A percentile compares a stretch with the other conserved stretches of the same genome.
Evolutionary conservation across 2,888 invertebrate species (phyloP).

Genomic region (Villa cingulata): DNA sequence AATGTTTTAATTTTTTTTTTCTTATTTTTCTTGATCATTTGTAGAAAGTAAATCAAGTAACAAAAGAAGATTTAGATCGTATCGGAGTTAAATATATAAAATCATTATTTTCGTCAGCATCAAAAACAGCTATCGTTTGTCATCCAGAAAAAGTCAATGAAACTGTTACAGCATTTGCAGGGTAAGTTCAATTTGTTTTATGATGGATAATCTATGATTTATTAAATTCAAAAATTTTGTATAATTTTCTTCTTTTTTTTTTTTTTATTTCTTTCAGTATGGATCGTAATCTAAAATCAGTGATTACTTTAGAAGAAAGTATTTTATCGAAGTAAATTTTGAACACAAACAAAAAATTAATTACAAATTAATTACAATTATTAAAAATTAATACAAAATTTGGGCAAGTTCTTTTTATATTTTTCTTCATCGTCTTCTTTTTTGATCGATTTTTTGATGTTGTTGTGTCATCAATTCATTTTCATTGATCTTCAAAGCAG

Average conservation of each 20-base stretch:
- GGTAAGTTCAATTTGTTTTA: too few species aligned
- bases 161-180: conserved; percentile 11
- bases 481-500: too few species aligned
- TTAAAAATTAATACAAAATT: too few species aligned
- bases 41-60: conserved; percentile 50
- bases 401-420: too few species aligned
- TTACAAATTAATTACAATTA: too few species aligned
- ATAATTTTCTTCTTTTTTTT: not conserved
- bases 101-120: conserved; percentile 47
- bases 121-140: conserved; percentile 60
- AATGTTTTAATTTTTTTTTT: not conserved
- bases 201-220: too few species aligned
- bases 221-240: too few species aligned
- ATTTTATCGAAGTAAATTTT: conserved; percentile 11
- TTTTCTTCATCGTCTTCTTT: too few species aligned
- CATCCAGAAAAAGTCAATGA: conserved; percentile 54
- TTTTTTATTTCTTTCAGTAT: conserved; percentile 23
- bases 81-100: conserved; percentile 61
- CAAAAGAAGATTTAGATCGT: conserved; percentile 45
- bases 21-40: conserved; percentile 15
- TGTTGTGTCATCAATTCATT: too few species aligned
- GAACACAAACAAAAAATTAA: too few species aligned
- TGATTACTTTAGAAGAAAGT: conserved; percentile 12
- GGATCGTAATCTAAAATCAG: conserved; percentile 9
- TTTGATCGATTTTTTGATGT: too few species aligned